Conservation (phyloP, 2,113 vertebrate species). For the Leptocoma aspasia region DNA sequence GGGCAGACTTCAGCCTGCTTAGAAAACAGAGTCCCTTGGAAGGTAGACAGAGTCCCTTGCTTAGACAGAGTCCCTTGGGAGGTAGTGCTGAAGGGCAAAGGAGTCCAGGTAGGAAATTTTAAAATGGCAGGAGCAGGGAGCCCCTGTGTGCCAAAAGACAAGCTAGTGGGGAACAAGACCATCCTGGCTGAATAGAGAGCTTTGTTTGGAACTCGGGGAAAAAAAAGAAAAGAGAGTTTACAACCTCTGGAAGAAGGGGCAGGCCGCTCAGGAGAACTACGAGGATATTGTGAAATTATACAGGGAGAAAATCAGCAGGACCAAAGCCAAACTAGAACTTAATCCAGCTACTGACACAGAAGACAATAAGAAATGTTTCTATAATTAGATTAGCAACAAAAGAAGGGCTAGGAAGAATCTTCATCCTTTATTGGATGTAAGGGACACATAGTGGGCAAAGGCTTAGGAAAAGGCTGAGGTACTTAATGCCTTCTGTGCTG, state of each 20-base stretch:
- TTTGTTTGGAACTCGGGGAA: not conserved
- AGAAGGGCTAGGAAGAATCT: not conserved
- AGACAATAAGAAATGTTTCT: not conserved
- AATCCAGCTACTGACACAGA: not conserved
- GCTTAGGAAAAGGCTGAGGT: not conserved
- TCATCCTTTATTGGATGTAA: not conserved
- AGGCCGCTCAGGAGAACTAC: not conserved
- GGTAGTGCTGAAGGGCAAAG: not conserved
- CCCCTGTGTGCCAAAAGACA: not conserved
- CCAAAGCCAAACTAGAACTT: not conserved
- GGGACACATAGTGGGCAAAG: not conserved
- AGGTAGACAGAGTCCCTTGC: not conserved
- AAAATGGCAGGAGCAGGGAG: not conserved
- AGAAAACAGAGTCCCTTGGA: not conserved
- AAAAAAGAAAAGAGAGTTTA: not conserved
- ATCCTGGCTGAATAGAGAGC: not conserved
- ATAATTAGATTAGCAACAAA: not conserved
- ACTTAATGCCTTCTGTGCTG: not conserved
- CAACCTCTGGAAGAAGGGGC: not conserved
- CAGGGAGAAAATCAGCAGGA: not conserved
- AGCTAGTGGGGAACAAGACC: not conserved
- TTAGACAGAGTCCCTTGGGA: not conserved
- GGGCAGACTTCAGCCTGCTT: not conserved
- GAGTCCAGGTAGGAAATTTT: not conserved
- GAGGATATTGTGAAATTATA: not conserved